These are phyloP conservation scores for Centruroides vittatus DNA, from an alignment of 1,140 invertebrate species.

Conservation along the genomic window DNA sequence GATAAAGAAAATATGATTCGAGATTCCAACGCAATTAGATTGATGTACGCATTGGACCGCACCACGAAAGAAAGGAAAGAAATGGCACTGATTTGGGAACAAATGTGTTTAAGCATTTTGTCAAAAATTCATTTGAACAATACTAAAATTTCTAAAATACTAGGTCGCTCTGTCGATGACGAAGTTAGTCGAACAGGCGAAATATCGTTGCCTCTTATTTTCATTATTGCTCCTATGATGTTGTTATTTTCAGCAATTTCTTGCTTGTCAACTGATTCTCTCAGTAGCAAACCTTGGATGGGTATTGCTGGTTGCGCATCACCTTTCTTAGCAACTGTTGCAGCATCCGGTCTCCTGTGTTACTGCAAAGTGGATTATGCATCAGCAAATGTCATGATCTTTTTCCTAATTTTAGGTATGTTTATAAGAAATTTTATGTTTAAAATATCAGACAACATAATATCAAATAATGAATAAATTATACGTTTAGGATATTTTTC, in stretches of 20 bases:
- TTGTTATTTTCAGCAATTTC: constrained; percentile 46
- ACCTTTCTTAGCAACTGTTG: constrained; percentile 69
- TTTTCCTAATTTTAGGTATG: constrained; percentile 88
- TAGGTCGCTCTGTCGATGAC: constrained; percentile 58
- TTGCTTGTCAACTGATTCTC: constrained; percentile 66
- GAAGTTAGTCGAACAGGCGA: constrained; percentile 76
- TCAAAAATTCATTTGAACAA: too few relatives aligned
- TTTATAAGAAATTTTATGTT: constrained; percentile 8
- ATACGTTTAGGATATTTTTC: too few relatives aligned
- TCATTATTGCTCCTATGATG: constrained; percentile 57
- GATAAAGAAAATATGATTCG: too few relatives aligned
- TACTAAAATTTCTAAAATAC: too few relatives aligned
- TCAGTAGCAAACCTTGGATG: constrained; percentile 74
- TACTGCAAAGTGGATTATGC: constrained; percentile 83
- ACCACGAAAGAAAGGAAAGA: too few relatives aligned
- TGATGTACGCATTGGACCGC: too few relatives aligned
- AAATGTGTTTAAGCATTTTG: too few relatives aligned
- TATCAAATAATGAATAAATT: too few relatives aligned
- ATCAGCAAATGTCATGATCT: constrained; percentile 84
- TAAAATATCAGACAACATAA: too few relatives aligned
- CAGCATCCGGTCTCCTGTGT: constrained; percentile 77
- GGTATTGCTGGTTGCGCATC: constrained; percentile 81
- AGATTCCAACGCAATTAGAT: too few relatives aligned
- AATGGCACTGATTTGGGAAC: too few relatives aligned
- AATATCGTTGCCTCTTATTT: constrained; percentile 72